Conservation (phyloP, 2,888 invertebrate genomes). For the Rhagium mordax region DNA sequence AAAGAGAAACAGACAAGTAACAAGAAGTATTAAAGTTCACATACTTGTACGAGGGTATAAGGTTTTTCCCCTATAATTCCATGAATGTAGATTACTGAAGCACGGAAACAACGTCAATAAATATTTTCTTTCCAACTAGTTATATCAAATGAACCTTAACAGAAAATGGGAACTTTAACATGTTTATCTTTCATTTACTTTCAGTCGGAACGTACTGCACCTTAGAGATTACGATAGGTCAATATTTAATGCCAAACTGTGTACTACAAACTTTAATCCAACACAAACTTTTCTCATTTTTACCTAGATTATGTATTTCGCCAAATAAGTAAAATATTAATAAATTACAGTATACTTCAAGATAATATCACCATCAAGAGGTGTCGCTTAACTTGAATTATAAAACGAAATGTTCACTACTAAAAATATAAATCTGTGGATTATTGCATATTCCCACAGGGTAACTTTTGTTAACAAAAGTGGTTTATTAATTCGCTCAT, state of each 20-base stretch:
- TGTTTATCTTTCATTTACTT: background rate
- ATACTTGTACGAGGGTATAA: background rate
- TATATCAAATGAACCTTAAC: slow-evolving; percentile 3
- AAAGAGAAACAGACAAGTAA: background rate
- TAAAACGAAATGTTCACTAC: too few species aligned
- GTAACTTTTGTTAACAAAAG: too few species aligned
- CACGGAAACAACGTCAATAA: background rate
- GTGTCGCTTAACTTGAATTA: too few species aligned
- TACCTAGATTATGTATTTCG: too few species aligned
- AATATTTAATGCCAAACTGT: background rate
- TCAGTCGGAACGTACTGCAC: background rate
- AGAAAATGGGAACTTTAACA: background rate
- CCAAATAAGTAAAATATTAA: too few species aligned
- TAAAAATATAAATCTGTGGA: too few species aligned
- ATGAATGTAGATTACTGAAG: slow-evolving; percentile 7
- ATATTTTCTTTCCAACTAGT: slow-evolving; percentile 14
- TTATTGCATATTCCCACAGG: too few species aligned
- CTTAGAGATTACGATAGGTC: background rate
- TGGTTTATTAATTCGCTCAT: too few species aligned
- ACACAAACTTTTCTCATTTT: background rate
- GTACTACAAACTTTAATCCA: background rate
- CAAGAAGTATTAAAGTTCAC: slow-evolving; percentile 8
- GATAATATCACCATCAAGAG: too few species aligned
- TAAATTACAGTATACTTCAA: too few species aligned
- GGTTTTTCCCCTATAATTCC: slow-evolving; percentile 6